Base-by-base conservation (phyloP, 92 coral and sea anemone species). In the Zoanthus sansibaricus region DNA sequence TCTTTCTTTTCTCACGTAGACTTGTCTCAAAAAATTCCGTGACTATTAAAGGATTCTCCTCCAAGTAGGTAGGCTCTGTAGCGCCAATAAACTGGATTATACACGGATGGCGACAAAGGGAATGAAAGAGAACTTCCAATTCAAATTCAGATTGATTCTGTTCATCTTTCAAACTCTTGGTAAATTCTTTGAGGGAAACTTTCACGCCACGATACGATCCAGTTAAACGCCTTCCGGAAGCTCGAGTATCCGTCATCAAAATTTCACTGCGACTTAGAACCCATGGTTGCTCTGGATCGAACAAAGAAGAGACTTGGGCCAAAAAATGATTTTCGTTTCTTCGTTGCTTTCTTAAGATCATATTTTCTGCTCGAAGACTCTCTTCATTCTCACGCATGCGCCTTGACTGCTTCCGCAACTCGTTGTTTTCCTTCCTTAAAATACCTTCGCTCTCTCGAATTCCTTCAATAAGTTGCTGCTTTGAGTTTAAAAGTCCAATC, bases 221-320 rank as follows among this genome's bases (percentile, higher is more conserved):
- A 18, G 44, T 62, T 5, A 67, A 7, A 12, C 46, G 72, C 14
- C 85, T 68, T 5, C 62, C 85, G 42, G 42, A 21, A 32, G 56
- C 73, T 47, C 85, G 44, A 20, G 16, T 80, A 4, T 71, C 85
- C 37, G 15, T 68, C 31, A 80, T 61, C 15, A 18, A n/a, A 20
- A 80, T 67, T 25, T 80, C 85, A 18, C 59, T 45, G 32, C 73
- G 85, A 51, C 44, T 30, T 80, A 80, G 45, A 31, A 80, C 75
- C 85, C 85, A 80, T 25, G 85, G 85, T 31, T 80, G 75, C 85
- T 80, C 85, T 12, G 85, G 59, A 67, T 80, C 85, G 21, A 80
- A 21, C 75, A 80, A 44, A 6, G 85, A 62, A 61, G 85, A 71
- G 20, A 67, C 74, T 45, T 80, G 85, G 44, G 85, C 16, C 15